phyloP scores from a whole-genome alignment of 2,113 vertebrate genomes.

The Aviceda subcristata region DNA sequence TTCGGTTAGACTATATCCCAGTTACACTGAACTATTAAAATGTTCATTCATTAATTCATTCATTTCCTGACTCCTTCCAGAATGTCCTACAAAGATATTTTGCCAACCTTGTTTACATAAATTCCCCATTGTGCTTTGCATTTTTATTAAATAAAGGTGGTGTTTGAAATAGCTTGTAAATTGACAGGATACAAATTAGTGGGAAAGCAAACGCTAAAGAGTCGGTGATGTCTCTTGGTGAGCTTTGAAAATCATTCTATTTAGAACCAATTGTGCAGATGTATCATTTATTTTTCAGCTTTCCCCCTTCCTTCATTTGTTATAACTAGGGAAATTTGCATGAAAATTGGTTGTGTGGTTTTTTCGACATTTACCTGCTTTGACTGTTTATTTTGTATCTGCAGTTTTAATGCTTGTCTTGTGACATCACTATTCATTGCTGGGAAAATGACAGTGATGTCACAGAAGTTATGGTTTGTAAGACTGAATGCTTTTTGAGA shows the following conservation, averaged over 20 bases:
- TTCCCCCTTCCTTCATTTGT: neutral
- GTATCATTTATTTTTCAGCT: slow-evolving; percentile 31
- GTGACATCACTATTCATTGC: neutral
- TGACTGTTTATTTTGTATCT: neutral
- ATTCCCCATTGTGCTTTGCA: slow-evolving; percentile 44
- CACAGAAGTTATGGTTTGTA: neutral
- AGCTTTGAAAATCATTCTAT: slow-evolving; percentile 42
- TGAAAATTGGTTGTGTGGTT: slow-evolving; percentile 5
- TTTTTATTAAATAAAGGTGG: slow-evolving; percentile 56
- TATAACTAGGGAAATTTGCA: slow-evolving; percentile 17
- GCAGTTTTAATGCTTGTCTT: neutral
- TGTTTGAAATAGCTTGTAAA: slow-evolving; percentile 52
- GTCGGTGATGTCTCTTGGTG: slow-evolving; percentile 9
- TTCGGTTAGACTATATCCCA: neutral
- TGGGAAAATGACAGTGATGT: neutral
- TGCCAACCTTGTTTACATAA: slow-evolving; percentile 42
- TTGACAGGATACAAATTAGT: slow-evolving; percentile 53
- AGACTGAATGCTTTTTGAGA: neutral
- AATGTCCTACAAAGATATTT: slow-evolving; percentile 34
- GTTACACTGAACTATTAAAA: neutral
- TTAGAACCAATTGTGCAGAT: slow-evolving; percentile 4
- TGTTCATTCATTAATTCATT: slow-evolving; percentile 10
- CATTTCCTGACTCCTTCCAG: neutral
- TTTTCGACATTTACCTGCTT: neutral
- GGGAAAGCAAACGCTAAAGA: slow-evolving; percentile 20